Evolutionary conservation across 35 echinoderm and acorn worm species (phyloP).

Genomic region (Diadema setosum): DNA sequence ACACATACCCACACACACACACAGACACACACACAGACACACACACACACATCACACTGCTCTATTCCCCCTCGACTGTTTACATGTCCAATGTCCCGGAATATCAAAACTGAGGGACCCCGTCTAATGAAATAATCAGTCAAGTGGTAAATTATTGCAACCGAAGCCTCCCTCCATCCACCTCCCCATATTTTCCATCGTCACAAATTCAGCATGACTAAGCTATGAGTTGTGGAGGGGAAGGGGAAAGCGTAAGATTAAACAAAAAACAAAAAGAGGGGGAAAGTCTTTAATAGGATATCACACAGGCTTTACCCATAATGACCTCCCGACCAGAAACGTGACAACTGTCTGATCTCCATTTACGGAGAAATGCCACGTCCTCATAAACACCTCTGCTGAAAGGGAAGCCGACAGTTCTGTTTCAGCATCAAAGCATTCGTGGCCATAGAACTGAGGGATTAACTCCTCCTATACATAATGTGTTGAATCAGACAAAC

Average conservation of each 20-base stretch:
- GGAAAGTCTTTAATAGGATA: not conserved
- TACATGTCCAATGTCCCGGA: not conserved
- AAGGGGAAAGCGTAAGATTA: not conserved
- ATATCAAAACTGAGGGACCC: not conserved
- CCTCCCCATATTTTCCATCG: not conserved
- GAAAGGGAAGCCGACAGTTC: not conserved
- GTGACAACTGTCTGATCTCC: not conserved
- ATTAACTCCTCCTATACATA: no score
- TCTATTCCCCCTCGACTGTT: no score
- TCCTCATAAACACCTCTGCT: not conserved
- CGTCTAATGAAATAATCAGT: not conserved
- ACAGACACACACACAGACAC: no score
- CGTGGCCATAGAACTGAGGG: no score
- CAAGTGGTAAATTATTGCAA: not conserved
- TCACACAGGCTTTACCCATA: not conserved
- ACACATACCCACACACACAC: no score
- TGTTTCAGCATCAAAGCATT: no score
- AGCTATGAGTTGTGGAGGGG: not conserved
- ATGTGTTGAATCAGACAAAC: no score
- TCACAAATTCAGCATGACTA: not conserved
- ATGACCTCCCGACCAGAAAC: not conserved
- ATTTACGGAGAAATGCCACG: not conserved
- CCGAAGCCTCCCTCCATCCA: not conserved
- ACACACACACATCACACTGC: no score
- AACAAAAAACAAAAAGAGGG: no score